Evolutionary conservation across 1,140 invertebrate genomes (phyloP), one percentile per base, ranked within the genome.

Genomic region (Halictus rubicundus): DNA sequence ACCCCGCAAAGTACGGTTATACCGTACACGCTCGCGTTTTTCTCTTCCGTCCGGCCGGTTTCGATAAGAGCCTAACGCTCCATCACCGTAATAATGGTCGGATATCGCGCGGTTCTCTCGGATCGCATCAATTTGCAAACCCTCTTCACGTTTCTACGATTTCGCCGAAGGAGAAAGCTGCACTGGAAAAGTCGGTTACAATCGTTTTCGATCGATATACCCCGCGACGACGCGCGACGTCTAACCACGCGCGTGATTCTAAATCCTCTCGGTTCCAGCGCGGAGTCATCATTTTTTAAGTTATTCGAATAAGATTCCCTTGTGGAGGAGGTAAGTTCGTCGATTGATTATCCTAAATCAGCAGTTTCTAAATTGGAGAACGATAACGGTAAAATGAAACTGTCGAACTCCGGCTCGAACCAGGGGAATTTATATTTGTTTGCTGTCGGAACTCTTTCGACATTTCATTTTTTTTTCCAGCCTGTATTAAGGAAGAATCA

Each of bases 11-110:
- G 68, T 49, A 64, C 32, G 57, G 65, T 68, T 32, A 10, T 27
- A 57, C 32, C 21, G 3, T 46, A 9, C 27, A 49, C 49, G 8
- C 21, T 57, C 66, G 42, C 32, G 12, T 64, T 61, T 66, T 25
- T 52, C 23, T 9, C 27, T 21, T 12, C 27, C 0, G 21, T 9
- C 39, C 59, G 23, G 39, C 42, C 16, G n/a, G 19, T 12, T 52
- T 39, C 65, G 82, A 84, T 84, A 83, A 84, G n/a, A 23, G 57
- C 21, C 32, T 42, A 23, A 54, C 76, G 52, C 61, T 80, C 81
- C 52, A 68, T 84, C 81, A 84, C 25, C 19, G 59, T 54, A 23
- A 27, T 71, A 70, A 84, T 49, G 46, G 21, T 57, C 71, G 71
- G 39, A 42, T 73, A 73, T 52, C 71, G 16, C 14, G 59, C 71